Base-by-base conservation (phyloP, 2,113 vertebrate species). In the Psettodes erumei region DNA sequence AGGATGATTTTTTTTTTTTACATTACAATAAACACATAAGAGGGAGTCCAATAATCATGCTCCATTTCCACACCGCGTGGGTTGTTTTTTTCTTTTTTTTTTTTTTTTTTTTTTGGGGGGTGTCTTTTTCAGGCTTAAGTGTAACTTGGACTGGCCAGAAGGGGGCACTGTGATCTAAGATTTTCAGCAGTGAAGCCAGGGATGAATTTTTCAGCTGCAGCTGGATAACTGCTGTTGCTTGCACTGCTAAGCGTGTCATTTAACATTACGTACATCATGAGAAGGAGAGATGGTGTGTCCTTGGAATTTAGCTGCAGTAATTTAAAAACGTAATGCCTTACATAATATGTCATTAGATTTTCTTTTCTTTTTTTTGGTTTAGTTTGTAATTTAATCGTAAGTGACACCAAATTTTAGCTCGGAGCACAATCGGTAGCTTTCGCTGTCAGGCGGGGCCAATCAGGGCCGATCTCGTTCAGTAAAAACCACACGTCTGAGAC, bases 141-240 rank as follows among this genome's bases (percentile, higher is more conserved):
- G n/a, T 18, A 55, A 10, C 58, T 42, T n/a, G 0, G 5, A 47
- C 18, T 42, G 25, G 6, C 85, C 91, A 85, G 51, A 68, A 71
- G 90, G 85, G 80, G 91, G 88, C 87, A 65, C 79, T 90, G 75
- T 80, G 58, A 63, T 69, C 23, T 69, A 30, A 84, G 32, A 15
- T 43, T 64, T n/a, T 18, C 3, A 27, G 30, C 6, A 50, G 62
- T 19, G 15, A 21, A n/a, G 19, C 16, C 6, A 11, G 15, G 6
- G 30, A 35, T 11, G 30, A 61, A n/a, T 77, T 6, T 55, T 56
- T 48, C 6, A 55, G 30, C 38, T 72, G 59, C 61, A 77, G 67
- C 38, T 71, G 32, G 23, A 66, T 23, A 15, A 54, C 37, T 30
- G 33, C 11, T 42, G 33, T 18, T 76, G 45, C 27, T 55, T 67